Percentiles rank a stretch among this genome's conserved stretches.
Evolutionary conservation across 2,113 vertebrate genomes (phyloP).

Genomic region (Mormoops blainvillei): DNA sequence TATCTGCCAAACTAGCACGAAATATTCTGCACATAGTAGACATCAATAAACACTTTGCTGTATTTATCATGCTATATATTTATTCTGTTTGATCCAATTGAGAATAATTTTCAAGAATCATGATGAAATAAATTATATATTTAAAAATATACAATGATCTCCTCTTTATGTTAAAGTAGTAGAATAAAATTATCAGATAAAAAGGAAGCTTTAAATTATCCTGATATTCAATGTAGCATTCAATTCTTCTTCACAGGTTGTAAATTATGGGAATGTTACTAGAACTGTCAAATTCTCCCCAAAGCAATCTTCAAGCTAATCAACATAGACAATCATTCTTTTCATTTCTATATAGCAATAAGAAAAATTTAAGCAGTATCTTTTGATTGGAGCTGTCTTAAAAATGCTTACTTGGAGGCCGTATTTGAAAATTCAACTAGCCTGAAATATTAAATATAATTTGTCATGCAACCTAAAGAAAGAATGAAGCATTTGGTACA

Average conservation of each 20-base stretch:
- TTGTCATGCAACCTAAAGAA: slow-evolving; percentile 77
- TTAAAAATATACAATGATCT: slow-evolving; percentile 17
- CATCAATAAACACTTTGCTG: slow-evolving; percentile 5
- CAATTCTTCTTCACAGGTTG: slow-evolving; percentile 52
- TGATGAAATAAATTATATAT: slow-evolving; percentile 57
- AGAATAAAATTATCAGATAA: slow-evolving; percentile 38
- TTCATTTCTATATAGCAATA: slow-evolving; percentile 82
- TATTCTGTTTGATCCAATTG: slow-evolving; percentile 45
- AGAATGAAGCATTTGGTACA: slow-evolving; percentile 82
- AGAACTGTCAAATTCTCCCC: slow-evolving; percentile 80
- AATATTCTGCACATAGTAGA: background rate
- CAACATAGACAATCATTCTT: slow-evolving; percentile 85
- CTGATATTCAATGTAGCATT: background rate
- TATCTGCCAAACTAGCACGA: background rate
- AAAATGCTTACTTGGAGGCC: slow-evolving; percentile 82
- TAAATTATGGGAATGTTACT: slow-evolving; percentile 71
- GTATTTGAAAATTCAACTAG: slow-evolving; percentile 83
- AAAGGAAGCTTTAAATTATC: slow-evolving; percentile 40
- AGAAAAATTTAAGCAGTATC: slow-evolving; percentile 83
- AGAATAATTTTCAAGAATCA: background rate
- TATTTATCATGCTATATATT: slow-evolving; percentile 10
- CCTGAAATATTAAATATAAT: slow-evolving; percentile 82
- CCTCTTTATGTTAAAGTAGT: slow-evolving; percentile 31
- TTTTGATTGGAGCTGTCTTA: slow-evolving; percentile 84
- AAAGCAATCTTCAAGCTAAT: slow-evolving; percentile 84